Evolutionary conservation across 2,888 invertebrate species (phyloP), one percentile per base, ranked within the genome.

Genomic region (Stictocephala bisonia): DNA sequence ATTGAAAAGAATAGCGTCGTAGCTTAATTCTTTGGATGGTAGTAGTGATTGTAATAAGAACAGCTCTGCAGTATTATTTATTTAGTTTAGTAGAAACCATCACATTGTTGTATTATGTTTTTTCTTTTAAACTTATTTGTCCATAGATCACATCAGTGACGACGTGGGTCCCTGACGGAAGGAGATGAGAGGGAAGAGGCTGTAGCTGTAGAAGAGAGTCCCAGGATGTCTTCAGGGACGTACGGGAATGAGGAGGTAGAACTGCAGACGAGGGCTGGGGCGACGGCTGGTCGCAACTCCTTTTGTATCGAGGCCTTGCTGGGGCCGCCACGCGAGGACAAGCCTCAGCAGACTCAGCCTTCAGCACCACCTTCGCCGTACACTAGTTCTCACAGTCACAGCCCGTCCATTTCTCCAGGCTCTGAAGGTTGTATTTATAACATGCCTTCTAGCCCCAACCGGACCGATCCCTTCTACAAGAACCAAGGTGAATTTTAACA

Each of bases 251-350:
- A 35, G 40, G 26, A 64, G 64, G 64, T 64, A 18, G 64, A 64
- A 20, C 27, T 64, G n/a, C n/a, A n/a, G 44, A 64, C 40, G 18
- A 22, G 64, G 20, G 41, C 64, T 44, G 64, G 64, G 11, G 4
- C 44, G 15, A 44, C 44, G 4, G 15, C 15, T 4, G 35, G 20
- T 18, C 56, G 71, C 9, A 71, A 71, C 24, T 71, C 95, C 0
- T 96, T 96, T 82, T 95, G 96, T 82, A 96, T 96, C 78, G 96
- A 96, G 81, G 95, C 96, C 0, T 84, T 96, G 1, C 84, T 96
- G 1, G 94, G 94, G 0, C 88, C 90, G 68, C 51, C 51, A 7
- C 74, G 76, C 35, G 73, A 76, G 18, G 78, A 76, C 51, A 74
- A 75, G 73, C 67, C 73, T 20, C 31, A 51, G 22, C 41, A 40